These are phyloP conservation scores for Poecile atricapillus DNA, from an alignment of 2,113 vertebrate species.

Conservation along the genomic window DNA sequence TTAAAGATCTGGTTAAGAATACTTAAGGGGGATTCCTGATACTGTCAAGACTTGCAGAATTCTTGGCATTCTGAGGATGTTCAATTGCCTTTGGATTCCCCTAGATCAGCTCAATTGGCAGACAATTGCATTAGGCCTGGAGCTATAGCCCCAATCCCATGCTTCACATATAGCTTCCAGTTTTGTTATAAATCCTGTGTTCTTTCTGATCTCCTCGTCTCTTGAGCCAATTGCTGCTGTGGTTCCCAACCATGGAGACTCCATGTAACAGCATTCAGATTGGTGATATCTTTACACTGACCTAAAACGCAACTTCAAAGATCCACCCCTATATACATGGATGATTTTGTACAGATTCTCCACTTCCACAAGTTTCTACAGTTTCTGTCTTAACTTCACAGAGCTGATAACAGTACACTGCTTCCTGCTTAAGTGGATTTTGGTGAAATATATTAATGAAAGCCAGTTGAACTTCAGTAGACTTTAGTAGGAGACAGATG, in stretches of 20 bases:
- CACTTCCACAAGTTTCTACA: background rate
- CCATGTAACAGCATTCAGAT: background rate
- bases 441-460: background rate
- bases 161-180: background rate
- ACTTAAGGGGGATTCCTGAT: background rate
- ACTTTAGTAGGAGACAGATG: background rate
- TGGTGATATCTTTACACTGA: background rate
- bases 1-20: background rate
- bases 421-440: background rate
- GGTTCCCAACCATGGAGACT: background rate
- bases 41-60: background rate
- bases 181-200: background rate
- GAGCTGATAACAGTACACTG: background rate
- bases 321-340: fast-evolving
- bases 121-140: background rate
- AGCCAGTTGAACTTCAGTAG: background rate
- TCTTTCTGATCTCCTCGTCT: background rate
- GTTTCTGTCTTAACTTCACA: background rate
- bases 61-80: background rate
- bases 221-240: background rate
- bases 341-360: background rate
- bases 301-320: background rate
- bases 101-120: background rate
- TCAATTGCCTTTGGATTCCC: background rate
- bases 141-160: background rate